Percentiles rank a stretch among this genome's conserved stretches.
phyloP scores from a whole-genome alignment of 2,888 invertebrate species.

The Nomada hirtipes region DNA sequence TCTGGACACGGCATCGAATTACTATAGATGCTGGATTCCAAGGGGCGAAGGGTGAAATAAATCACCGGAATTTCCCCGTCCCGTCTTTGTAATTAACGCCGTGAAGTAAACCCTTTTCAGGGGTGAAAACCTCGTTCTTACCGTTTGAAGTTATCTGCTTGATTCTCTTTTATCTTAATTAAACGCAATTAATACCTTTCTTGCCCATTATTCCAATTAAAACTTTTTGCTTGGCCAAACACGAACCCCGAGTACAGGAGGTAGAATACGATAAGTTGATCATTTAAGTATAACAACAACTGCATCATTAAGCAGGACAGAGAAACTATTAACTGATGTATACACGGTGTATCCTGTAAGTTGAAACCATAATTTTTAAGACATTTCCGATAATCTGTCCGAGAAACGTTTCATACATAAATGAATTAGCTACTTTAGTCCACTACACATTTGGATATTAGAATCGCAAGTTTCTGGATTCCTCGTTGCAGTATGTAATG shows the following conservation, averaged over 20 bases:
- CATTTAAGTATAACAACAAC: too few species aligned
- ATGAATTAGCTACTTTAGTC: too few species aligned
- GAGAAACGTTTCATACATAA: too few species aligned
- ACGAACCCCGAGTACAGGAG: background rate
- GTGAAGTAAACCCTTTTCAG: background rate
- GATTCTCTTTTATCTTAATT: constrained; percentile 28
- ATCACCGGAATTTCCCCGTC: background rate
- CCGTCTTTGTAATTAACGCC: constrained; percentile 31
- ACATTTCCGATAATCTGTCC: too few species aligned
- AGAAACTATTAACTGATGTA: too few species aligned
- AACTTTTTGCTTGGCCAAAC: background rate
- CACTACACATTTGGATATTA: too few species aligned
- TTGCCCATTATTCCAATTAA: constrained; percentile 6
- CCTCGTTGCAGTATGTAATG: too few species aligned
- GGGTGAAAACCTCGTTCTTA: constrained; percentile 2
- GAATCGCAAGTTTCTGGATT: too few species aligned
- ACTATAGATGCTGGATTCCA: constrained; percentile 29
- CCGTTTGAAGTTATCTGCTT: constrained; percentile 18
- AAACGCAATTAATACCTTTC: constrained; percentile 33
- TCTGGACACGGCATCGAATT: constrained; percentile 14
- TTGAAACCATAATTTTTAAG: too few species aligned
- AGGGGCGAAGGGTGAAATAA: background rate
- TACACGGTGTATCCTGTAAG: too few species aligned
- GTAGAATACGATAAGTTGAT: too few species aligned
- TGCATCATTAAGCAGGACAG: too few species aligned